Conservation (phyloP, 2,113 vertebrate genomes). For the Coreoperca whiteheadi region DNA sequence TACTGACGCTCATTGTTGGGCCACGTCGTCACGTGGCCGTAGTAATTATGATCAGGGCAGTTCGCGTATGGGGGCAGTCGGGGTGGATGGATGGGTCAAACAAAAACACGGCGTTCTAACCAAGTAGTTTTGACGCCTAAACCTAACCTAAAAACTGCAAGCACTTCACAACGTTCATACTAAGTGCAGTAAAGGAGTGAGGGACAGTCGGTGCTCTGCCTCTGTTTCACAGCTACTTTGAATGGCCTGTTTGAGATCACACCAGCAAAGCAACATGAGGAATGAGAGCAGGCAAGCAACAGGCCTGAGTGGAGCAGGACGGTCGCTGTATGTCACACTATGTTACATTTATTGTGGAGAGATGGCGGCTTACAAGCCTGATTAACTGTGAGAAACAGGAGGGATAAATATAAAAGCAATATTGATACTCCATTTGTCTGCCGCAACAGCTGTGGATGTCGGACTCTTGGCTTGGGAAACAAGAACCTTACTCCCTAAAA, state of each 20-base stretch:
- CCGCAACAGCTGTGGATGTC: conserved; percentile 66
- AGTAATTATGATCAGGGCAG: too few relatives aligned
- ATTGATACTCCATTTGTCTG: conserved; percentile 60
- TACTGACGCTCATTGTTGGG: too few relatives aligned
- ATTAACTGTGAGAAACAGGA: conserved; percentile 62
- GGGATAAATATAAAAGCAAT: conserved; percentile 60
- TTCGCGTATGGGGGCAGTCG: too few relatives aligned
- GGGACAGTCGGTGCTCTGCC: not conserved
- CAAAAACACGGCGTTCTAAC: too few relatives aligned
- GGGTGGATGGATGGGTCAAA: too few relatives aligned
- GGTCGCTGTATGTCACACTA: not conserved
- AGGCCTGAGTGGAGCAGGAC: not conserved
- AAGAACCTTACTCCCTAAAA: conserved; percentile 57
- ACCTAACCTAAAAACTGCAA: too few relatives aligned
- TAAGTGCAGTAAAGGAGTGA: not conserved
- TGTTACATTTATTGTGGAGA: conserved; percentile 18
- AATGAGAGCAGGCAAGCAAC: not conserved
- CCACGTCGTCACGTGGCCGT: too few relatives aligned
- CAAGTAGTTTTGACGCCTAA: too few relatives aligned
- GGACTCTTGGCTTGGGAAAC: conserved; percentile 62
- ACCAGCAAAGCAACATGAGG: not conserved
- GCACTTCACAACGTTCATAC: too few relatives aligned
- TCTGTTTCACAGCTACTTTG: not conserved
- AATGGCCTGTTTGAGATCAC: not conserved
- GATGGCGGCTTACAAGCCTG: conserved; percentile 20